Base-by-base conservation (phyloP, 2,113 vertebrate species). In the Catagonus wagneri region DNA sequence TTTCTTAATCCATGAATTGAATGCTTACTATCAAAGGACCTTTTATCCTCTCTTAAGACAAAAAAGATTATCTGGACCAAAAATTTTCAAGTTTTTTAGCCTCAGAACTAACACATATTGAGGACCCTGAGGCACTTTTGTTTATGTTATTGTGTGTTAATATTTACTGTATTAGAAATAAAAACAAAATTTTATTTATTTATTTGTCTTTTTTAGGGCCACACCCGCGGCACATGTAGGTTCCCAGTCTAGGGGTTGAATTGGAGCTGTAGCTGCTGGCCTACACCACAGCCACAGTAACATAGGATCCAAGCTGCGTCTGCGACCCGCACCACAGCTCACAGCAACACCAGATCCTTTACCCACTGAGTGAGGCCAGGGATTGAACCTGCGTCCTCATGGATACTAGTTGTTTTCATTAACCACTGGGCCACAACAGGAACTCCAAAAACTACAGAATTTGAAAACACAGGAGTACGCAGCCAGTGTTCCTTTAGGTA, bases 1-100 rank as follows among this genome's bases (percentile, higher is more conserved):
- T 81, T 93, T 54, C 52, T 89, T 93, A 94, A 50, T 75, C 3
- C 75, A 10, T 32, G 50, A 58, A 23, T 93, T 83, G 61, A 92
- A 76, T 83, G 25, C 44, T 76, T 15, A 93, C n/a, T 63, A 83
- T 39, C 20, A 61, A 79, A 34, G 27, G 15, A 60, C 27, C 52
- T 13, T 71, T 81, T n/a, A n/a, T n/a, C n/a, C n/a, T n/a, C 32
- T 72, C 27, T 72, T 50, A 72, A 44, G 52, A 54, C 15, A 52
- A 56, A 15, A 83, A 89, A 90, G 36, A 84, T 68, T 66, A 36
- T 61, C 50, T 88, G 44, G 83, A 91, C 27, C 36, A 36, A 29
- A 52, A 9, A 29, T 58, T 83, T 76, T 76, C 52, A 34, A 4
- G 14, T 7, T 60, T 74, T 80, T 80, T 88, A 29, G 9, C 61